Evolutionary conservation across 2,797 vertebrate genomes (phyloP).

Genomic region (Sphenopsis melanotis): DNA sequence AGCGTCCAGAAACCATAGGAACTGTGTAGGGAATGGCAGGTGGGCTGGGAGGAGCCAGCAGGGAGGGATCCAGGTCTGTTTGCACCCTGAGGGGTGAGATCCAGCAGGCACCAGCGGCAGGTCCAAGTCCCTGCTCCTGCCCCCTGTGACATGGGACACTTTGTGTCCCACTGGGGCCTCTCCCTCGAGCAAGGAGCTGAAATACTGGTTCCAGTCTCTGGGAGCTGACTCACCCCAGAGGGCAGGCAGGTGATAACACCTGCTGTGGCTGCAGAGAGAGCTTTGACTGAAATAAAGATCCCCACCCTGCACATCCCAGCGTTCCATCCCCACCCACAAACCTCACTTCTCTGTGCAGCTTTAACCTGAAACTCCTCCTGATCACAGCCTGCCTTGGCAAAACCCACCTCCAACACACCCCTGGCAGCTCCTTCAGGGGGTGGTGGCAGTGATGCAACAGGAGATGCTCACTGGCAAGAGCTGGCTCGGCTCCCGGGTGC

Average conservation of each 20-base stretch:
- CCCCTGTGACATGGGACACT: accelerated
- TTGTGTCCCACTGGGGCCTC: background rate
- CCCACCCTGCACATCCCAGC: background rate
- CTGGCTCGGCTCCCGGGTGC: background rate
- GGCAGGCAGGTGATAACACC: background rate
- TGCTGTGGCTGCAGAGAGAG: background rate
- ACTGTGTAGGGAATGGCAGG: background rate
- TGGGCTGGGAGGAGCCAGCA: accelerated
- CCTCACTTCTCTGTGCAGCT: background rate
- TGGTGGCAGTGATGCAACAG: background rate
- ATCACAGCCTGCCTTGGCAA: background rate
- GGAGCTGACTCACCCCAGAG: background rate
- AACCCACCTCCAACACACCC: background rate
- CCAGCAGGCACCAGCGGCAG: background rate
- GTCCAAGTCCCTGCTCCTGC: background rate
- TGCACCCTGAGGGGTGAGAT: background rate
- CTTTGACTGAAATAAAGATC: background rate
- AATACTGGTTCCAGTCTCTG: background rate
- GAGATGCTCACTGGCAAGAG: accelerated
- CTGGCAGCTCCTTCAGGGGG: background rate
- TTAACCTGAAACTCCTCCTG: background rate
- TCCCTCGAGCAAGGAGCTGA: background rate
- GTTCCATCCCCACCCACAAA: background rate
- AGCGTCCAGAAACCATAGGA: background rate
- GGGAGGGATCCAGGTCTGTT: background rate